Base-by-base conservation (phyloP, 2,113 vertebrate species). In the Amphiprion percula region DNA sequence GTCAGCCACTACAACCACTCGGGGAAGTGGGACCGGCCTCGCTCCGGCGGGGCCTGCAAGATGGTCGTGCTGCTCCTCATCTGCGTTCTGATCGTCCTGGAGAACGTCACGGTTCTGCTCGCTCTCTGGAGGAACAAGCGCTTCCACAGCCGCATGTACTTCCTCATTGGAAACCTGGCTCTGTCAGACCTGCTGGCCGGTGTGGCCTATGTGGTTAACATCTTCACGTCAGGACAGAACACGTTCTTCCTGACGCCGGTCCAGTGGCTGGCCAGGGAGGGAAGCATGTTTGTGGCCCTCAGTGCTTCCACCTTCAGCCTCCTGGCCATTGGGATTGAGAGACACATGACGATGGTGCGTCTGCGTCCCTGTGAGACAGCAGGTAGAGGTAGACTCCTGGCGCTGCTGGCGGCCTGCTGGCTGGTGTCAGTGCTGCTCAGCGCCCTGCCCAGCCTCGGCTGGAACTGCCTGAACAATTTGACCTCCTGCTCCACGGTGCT, bases 281-380 rank as follows among this genome's bases (percentile, higher is more conserved):
- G 95, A 10, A 95, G 95, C 85, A 93, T 95, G 94, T 95, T 95
- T 2, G 91, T 95, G 76, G 94, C 94, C 15, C 91, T 95, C 46
- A 94, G 94, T 4, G 95, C 95, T 4, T 95, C 95, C 4, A 95
- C 94, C 2, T 95, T 95, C 90, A 95, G 94, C 86, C 91, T 95
- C 16, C 85, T 95, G 68, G 94, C 94, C 44, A 95, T 95, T 4
- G 95, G 94, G 23, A 94, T 95, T 2, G 95, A 95, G 87, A 76
- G 95, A 16, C 94, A 95, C 84, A 94, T 95, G 92, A 95, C 95
- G 2, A 95, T 95, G 95, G 94, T 95, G 73, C 91, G 94, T 0
- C 78, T 95, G 80, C 89, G 93, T 5, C 94, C 95, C 0, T 94
- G 93, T 19, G 93, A 95, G 82, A 86, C 91, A 2, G 91, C 93